These are phyloP conservation scores for Pangasius sanitwongsei DNA, from an alignment of 2,797 vertebrate genomes.

Conservation along the genomic window DNA sequence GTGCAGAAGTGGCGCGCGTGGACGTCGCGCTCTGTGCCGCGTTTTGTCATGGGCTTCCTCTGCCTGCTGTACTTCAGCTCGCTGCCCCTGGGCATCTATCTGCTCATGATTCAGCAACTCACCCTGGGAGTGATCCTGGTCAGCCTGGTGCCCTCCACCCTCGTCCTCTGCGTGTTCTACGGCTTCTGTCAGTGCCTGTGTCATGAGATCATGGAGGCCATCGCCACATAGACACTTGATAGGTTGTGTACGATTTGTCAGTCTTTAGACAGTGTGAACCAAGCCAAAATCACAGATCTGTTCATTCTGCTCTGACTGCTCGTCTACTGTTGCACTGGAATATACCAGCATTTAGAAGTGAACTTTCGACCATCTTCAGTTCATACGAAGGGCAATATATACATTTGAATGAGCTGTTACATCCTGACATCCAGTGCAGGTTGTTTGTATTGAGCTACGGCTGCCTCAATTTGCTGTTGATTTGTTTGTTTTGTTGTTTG, in stretches of 20 bases:
- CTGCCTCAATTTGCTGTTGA: constrained; percentile 54
- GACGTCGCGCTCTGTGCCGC: constrained; percentile 77
- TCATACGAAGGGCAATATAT: constrained; percentile 46
- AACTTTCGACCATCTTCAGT: constrained; percentile 37
- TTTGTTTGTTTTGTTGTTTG: constrained; percentile 28
- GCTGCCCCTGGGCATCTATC: constrained; percentile 87
- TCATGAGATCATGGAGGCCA: constrained; percentile 76
- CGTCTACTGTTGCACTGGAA: constrained; percentile 44
- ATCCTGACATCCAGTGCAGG: constrained; percentile 38
- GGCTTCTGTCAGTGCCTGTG: constrained; percentile 88
- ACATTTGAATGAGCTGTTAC: constrained; percentile 30
- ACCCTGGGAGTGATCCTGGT: constrained; percentile 82
- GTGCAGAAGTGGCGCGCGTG: constrained; percentile 77
- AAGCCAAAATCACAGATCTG: constrained; percentile 53
- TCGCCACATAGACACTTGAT: constrained; percentile 58
- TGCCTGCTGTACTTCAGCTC: constrained; percentile 90
- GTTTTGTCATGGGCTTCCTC: constrained; percentile 82
- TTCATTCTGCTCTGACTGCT: constrained; percentile 17
- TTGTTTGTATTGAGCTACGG: constrained; percentile 46
- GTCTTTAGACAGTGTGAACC: constrained; percentile 32
- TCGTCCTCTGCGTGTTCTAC: constrained; percentile 84
- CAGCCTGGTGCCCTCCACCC: constrained; percentile 86
- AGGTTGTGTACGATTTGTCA: background rate
- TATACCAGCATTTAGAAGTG: constrained; percentile 59
- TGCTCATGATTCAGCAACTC: constrained; percentile 86